phyloP scores from a whole-genome alignment of 2,888 invertebrate species.

The Malacosoma neustria region DNA sequence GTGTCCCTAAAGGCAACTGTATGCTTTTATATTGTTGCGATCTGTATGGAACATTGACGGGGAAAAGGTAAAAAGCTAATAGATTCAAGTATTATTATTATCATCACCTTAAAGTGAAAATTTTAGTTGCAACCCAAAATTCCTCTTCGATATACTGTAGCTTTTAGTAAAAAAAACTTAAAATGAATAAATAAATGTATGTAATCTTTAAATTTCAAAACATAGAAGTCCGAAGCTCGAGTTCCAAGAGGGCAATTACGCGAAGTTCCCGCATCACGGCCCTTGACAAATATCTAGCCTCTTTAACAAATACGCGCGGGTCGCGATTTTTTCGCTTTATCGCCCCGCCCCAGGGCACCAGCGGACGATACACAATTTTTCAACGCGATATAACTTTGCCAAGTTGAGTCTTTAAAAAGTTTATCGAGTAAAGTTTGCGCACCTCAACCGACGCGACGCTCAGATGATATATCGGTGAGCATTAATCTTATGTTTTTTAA shows the following conservation, averaged over 20 bases:
- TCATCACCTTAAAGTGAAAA: too few species aligned
- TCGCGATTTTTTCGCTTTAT: conserved; percentile 62
- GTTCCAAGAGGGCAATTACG: conserved; percentile 57
- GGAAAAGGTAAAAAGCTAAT: too few species aligned
- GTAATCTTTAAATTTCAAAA: too few species aligned
- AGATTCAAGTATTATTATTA: too few species aligned
- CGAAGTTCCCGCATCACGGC: conserved; percentile 40
- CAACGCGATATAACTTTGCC: conserved; percentile 58
- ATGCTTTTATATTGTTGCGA: too few species aligned
- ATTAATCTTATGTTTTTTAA: conserved; percentile 58
- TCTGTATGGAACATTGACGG: too few species aligned
- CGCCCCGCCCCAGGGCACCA: conserved; percentile 52
- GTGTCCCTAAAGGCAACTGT: too few species aligned
- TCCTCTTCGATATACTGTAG: too few species aligned
- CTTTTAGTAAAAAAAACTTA: too few species aligned
- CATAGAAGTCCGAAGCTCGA: conserved; percentile 12
- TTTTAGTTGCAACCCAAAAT: too few species aligned
- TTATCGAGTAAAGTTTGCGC: conserved; percentile 64
- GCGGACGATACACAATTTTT: conserved; percentile 68
- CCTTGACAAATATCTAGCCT: conserved; percentile 64
- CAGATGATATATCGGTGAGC: conserved; percentile 57
- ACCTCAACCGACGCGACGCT: conserved; percentile 39
- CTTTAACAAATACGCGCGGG: conserved; percentile 58
- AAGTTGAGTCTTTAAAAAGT: conserved; percentile 72
- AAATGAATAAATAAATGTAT: too few species aligned